Conservation (phyloP, 2,888 invertebrate species). For the Stenodema calcarata region DNA sequence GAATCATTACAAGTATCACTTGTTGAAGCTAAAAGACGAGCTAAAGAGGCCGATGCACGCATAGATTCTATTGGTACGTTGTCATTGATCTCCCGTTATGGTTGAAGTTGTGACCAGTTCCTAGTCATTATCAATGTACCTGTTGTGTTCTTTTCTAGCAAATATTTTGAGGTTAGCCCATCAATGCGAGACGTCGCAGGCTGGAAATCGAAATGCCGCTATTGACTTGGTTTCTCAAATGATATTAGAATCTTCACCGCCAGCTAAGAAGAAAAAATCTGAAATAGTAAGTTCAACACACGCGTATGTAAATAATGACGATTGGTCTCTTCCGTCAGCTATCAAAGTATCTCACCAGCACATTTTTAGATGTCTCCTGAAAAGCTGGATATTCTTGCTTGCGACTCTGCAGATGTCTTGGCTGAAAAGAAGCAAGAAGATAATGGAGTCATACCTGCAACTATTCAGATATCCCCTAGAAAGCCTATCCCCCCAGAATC, state of each 20-base stretch:
- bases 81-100: too few species aligned
- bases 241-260: constrained; percentile 36
- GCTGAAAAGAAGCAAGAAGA: not conserved
- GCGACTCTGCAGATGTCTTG: not conserved
- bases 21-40: constrained; percentile 24
- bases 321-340: not conserved
- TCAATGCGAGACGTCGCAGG: constrained; percentile 26
- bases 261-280: not conserved
- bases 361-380: not conserved
- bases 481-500: not conserved
- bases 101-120: not conserved
- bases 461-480: not conserved
- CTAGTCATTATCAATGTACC: not conserved
- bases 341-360: not conserved
- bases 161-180: constrained; percentile 49
- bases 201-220: constrained; percentile 32
- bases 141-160: constrained; percentile 21
- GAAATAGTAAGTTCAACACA: not conserved
- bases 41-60: constrained; percentile 47
- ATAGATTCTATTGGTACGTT: constrained; percentile 47
- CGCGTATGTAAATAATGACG: not conserved
- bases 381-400: not conserved
- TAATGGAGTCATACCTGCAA: not conserved
- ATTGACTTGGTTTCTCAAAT: constrained; percentile 51
- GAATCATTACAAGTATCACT: constrained; percentile 34